These are phyloP conservation scores for Papilio protenor DNA, from an alignment of 2,888 invertebrate species.

Conservation along the genomic window DNA sequence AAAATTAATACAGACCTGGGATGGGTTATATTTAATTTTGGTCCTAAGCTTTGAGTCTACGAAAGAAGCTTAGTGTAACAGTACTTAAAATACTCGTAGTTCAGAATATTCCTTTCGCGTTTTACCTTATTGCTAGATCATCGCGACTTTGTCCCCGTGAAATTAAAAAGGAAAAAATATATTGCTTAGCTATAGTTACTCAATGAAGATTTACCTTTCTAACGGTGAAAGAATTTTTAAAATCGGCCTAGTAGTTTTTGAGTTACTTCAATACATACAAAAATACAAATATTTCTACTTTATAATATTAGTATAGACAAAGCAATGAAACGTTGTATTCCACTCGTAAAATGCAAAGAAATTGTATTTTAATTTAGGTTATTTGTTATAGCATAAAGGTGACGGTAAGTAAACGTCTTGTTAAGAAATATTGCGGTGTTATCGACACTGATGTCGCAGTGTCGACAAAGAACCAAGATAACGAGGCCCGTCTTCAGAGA, in stretches of 20 bases:
- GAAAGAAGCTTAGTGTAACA: no score
- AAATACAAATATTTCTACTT: no score
- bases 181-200: no score
- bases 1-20: background rate
- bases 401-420: slow-evolving; percentile 30
- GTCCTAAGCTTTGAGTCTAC: no score
- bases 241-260: no score
- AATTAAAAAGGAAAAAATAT: no score
- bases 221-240: no score
- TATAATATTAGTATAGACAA: background rate
- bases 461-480: slow-evolving; percentile 30
- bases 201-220: no score
- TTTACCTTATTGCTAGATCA: background rate
- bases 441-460: slow-evolving; percentile 24
- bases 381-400: slow-evolving; percentile 11
- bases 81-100: background rate
- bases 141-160: no score
- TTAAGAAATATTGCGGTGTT: slow-evolving; percentile 38
- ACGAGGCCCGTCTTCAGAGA: slow-evolving; percentile 17
- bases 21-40: background rate
- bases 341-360: slow-evolving; percentile 12
- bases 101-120: background rate
- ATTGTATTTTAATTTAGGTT: slow-evolving; percentile 17
- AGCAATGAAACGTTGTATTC: background rate
- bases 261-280: no score